A percentile compares a stretch with the other conserved stretches of the same genome.
Conservation (phyloP, 2,888 invertebrate species). For the Ellobium chinense region DNA sequence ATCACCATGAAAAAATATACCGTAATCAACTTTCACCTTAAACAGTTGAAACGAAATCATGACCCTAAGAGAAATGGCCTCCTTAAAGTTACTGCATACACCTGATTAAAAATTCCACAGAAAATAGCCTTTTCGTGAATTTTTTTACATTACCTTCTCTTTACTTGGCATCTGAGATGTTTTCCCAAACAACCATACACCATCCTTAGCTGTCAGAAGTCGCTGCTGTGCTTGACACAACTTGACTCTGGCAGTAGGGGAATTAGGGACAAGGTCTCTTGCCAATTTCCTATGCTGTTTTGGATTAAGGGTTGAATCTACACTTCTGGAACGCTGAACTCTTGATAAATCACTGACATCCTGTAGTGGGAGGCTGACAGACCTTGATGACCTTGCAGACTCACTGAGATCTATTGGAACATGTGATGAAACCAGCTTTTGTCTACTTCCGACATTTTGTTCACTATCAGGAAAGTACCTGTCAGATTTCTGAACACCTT, state of each 20-base stretch:
- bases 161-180: background rate
- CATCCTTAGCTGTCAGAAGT: conserved; percentile 7
- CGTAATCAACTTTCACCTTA: no score
- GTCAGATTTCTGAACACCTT: background rate
- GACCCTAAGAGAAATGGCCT: no score
- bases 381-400: no score
- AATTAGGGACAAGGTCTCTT: background rate
- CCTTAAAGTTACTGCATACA: no score
- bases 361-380: background rate
- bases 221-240: conserved; percentile 15
- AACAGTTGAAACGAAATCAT: no score
- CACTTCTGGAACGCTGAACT: background rate
- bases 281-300: background rate
- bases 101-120: no score
- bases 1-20: no score
- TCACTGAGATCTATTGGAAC: background rate
- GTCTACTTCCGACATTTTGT: background rate
- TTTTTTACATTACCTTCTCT: background rate
- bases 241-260: background rate
- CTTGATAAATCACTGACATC: background rate
- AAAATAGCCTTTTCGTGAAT: no score
- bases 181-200: conserved; percentile 17
- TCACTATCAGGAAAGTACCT: background rate
- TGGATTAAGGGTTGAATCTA: background rate
- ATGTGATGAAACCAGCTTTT: background rate